Evolutionary conservation across 1,140 invertebrate genomes (phyloP).

Genomic region (Drosophila lacteicornis): DNA sequence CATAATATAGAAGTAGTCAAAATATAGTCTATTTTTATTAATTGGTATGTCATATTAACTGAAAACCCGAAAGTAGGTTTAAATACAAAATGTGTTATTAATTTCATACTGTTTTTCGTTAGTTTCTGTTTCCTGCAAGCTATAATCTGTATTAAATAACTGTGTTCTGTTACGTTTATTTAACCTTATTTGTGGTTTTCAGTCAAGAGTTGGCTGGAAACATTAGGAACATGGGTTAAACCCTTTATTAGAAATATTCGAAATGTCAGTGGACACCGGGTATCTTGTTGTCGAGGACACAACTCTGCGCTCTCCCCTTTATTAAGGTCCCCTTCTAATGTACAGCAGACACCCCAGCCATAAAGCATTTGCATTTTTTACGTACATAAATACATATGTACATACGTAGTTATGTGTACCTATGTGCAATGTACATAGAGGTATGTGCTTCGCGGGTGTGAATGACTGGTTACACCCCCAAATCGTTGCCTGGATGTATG

Average conservation of each 20-base stretch:
- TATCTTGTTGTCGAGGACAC: constrained; percentile 48
- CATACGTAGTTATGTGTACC: constrained; percentile 28
- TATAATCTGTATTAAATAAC: too few species aligned
- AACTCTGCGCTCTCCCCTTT: constrained; percentile 9
- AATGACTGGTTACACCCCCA: constrained; percentile 62
- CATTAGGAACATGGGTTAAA: neutral
- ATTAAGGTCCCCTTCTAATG: constrained; percentile 25
- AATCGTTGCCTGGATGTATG: constrained; percentile 71
- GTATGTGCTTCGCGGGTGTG: constrained; percentile 44
- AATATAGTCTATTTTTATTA: too few species aligned
- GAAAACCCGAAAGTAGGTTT: too few species aligned
- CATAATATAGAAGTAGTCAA: neutral
- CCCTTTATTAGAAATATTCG: constrained; percentile 1
- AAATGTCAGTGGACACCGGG: constrained; percentile 30
- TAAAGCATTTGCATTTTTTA: constrained; percentile 78
- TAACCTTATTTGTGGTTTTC: too few species aligned
- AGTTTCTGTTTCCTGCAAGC: neutral
- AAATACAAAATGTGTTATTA: neutral
- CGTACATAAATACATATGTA: constrained; percentile 44
- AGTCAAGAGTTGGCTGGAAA: neutral
- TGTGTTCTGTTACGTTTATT: too few species aligned
- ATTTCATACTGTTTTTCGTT: too few species aligned
- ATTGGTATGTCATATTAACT: neutral
- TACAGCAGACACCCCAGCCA: constrained; percentile 46
- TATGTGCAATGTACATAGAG: constrained; percentile 42